Evolutionary conservation across 1,140 invertebrate species (phyloP).

Genomic region (Cyclargus thomasi): DNA sequence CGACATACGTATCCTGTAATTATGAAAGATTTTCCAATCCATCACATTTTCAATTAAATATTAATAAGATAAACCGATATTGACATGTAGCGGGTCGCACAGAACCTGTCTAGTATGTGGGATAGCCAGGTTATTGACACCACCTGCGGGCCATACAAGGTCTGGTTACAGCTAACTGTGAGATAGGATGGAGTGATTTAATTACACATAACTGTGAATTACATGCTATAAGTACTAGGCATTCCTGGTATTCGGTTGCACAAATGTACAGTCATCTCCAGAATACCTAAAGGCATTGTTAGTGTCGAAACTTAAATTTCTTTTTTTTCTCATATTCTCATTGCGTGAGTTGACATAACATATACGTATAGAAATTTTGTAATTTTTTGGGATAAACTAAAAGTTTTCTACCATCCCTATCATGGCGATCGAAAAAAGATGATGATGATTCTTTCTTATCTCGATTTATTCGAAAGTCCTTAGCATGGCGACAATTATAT

Average conservation of each 20-base stretch:
- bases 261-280: background rate
- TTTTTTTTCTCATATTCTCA: no score
- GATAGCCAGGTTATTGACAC: constrained; percentile 12
- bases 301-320: background rate
- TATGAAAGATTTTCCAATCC: background rate
- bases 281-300: background rate
- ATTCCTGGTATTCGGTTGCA: background rate
- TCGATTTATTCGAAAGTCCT: no score
- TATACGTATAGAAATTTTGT: no score
- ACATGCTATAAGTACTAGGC: background rate
- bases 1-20: background rate
- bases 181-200: constrained; percentile 10
- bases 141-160: constrained; percentile 3
- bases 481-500: no score
- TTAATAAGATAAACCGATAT: background rate
- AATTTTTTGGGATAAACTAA: no score
- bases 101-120: constrained; percentile 7
- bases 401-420: no score
- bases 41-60: background rate
- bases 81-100: constrained; percentile 5
- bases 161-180: constrained; percentile 10
- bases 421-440: no score
- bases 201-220: constrained; percentile 11
- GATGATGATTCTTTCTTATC: no score
- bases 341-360: background rate